Evolutionary conservation across 2,113 vertebrate genomes (phyloP), one percentile per base, ranked within the genome.

Genomic region (Tragelaphus imberbis): DNA sequence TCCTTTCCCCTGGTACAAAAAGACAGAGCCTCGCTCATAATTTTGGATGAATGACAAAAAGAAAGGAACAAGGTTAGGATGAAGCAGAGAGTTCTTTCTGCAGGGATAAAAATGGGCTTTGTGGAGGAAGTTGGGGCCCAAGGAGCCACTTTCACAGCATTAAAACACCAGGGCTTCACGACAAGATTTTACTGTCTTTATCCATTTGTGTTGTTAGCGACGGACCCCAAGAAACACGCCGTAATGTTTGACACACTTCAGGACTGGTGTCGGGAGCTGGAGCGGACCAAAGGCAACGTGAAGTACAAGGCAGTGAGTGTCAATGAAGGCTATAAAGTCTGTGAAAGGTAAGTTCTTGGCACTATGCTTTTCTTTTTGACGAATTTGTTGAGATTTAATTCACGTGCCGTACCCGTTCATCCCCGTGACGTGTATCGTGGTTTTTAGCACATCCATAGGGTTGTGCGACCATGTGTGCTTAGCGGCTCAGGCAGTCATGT

Each of bases 231-330:
- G 95, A 98, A 98, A 88, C 98, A 98, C 49, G 99, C 99, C 0
- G 49, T 99, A 36, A 99, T 99, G 99, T 99, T 99, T 98, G 99
- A 99, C 88, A 98, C 98, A 0, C 96, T 98, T 0, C 98, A 99
- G 53, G 99, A 99, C 98, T 99, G 99, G 99, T 97, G 93, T 23
- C 98, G 97, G 96, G 99, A 99, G 81, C n/a, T 99, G 98, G 99
- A 99, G 63, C 97, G 99, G 49, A 99, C 99, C 61, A 99, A 99
- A 98, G 99, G 99, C 79, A 98, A 97, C 44, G 25, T 98, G 95
- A 99, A 98, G 87, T 99, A 99, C 97, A 99, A 98, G 98, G 97
- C 98, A 89, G 98, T 99, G 88, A 98, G 98, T 59, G 98, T 98
- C 96, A 99, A 99, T 55, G 98, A 99, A 96, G 98, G 97, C 82